Evolutionary conservation across 2,797 vertebrate species (phyloP).

Genomic region (Ctenopoma kingsleyae): DNA sequence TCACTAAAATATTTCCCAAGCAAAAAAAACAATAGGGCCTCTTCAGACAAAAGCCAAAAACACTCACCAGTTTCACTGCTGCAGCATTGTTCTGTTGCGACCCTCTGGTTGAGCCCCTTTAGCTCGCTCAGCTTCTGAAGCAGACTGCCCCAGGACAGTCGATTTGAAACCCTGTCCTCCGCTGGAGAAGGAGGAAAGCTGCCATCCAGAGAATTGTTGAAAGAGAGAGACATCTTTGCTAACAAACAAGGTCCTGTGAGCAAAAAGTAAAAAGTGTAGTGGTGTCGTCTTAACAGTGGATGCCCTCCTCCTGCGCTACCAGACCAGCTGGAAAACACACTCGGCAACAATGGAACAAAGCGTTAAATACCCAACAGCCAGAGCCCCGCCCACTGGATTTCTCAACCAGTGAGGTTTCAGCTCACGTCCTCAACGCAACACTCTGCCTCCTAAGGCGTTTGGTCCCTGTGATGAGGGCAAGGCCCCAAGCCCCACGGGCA

Average conservation of each 20-base stretch:
- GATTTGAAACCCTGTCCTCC: constrained; percentile 64
- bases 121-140: constrained; percentile 84
- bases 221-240: constrained; percentile 64
- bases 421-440: constrained; percentile 57
- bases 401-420: constrained; percentile 62
- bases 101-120: constrained; percentile 78
- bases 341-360: constrained; percentile 76
- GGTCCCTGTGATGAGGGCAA: constrained; percentile 26
- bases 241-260: background rate
- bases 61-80: constrained; percentile 71
- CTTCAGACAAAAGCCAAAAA: constrained; percentile 5
- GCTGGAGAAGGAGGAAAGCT: constrained; percentile 75
- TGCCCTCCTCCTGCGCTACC: constrained; percentile 12
- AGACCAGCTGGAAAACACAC: constrained; percentile 67
- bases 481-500: background rate
- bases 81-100: constrained; percentile 66
- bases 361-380: constrained; percentile 54
- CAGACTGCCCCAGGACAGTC: constrained; percentile 84
- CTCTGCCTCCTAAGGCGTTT: constrained; percentile 66
- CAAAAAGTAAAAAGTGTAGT: constrained; percentile 24
- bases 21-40: background rate
- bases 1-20: background rate
- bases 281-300: background rate
- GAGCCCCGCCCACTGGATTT: constrained; percentile 52
- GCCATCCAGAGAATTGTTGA: constrained; percentile 64